Conservation (phyloP, 2,113 vertebrate species). For the Neogale vison region DNA sequence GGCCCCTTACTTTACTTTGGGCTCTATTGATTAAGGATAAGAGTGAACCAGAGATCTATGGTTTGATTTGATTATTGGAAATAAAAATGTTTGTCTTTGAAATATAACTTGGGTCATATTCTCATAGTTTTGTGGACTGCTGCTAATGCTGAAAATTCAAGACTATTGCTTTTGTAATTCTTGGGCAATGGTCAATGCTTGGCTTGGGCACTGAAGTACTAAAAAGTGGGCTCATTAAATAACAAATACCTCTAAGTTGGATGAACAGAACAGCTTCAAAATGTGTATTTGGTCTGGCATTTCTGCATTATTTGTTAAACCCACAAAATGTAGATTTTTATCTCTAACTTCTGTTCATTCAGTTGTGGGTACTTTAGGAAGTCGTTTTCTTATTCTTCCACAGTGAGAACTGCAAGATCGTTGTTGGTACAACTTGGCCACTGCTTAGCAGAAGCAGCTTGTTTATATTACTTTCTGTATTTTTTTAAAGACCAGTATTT, state of each 20-base stretch:
- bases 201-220: slow-evolving; percentile 39
- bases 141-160: slow-evolving; percentile 63
- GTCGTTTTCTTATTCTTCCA: slow-evolving; percentile 47
- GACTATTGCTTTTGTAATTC: slow-evolving; percentile 61
- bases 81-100: slow-evolving; percentile 57
- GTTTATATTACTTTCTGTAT: slow-evolving; percentile 28
- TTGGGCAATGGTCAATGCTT: slow-evolving; percentile 65
- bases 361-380: slow-evolving; percentile 61
- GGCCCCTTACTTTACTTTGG: neutral
- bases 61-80: slow-evolving; percentile 72
- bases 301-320: slow-evolving; percentile 58
- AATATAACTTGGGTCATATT: slow-evolving; percentile 46
- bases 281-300: slow-evolving; percentile 47
- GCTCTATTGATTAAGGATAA: slow-evolving; percentile 34
- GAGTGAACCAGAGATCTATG: slow-evolving; percentile 46
- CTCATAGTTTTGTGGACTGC: slow-evolving; percentile 60
- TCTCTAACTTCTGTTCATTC: slow-evolving; percentile 56
- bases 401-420: neutral
- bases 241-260: slow-evolving; percentile 56
- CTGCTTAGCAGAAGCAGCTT: slow-evolving; percentile 6
- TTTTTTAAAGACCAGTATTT: slow-evolving; percentile 25
- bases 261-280: slow-evolving; percentile 33
- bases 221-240: slow-evolving; percentile 56
- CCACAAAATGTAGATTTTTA: slow-evolving; percentile 55
- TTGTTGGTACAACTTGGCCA: neutral